Evolutionary conservation across 2,888 invertebrate species (phyloP).

Genomic region (Dolichopus griseipennis): DNA sequence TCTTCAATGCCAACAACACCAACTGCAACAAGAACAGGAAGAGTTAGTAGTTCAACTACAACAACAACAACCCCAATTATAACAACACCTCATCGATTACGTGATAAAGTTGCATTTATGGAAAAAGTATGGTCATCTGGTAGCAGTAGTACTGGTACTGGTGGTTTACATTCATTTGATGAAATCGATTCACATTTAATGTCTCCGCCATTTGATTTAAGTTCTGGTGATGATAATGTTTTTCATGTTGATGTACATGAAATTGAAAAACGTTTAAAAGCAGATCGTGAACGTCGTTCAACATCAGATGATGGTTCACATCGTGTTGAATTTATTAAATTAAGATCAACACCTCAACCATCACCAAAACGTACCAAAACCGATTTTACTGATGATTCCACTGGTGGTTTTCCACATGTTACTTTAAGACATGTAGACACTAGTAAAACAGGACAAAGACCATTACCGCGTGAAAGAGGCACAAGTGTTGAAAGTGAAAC

Average conservation of each 20-base stretch:
- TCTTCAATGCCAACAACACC: slow-evolving; percentile 9
- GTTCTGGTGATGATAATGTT: slow-evolving; percentile 31
- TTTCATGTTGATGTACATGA: slow-evolving; percentile 50
- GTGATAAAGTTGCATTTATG: slow-evolving; percentile 68
- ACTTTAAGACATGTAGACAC: slow-evolving; percentile 43
- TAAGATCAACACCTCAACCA: slow-evolving; percentile 50
- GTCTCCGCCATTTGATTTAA: slow-evolving; percentile 26
- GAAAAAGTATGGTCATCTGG: slow-evolving; percentile 66
- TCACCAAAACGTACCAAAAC: slow-evolving; percentile 42
- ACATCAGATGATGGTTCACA: slow-evolving; percentile 46
- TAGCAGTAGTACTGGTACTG: slow-evolving; percentile 15
- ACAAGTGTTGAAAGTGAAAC: slow-evolving; percentile 23
- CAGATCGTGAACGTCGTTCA: slow-evolving; percentile 48
- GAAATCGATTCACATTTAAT: slow-evolving; percentile 37
- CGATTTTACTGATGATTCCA: slow-evolving; percentile 29
- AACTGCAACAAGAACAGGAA: background rate
- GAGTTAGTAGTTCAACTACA: slow-evolving; percentile 21
- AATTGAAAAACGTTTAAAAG: slow-evolving; percentile 50
- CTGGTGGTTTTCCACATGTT: slow-evolving; percentile 35
- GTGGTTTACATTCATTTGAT: slow-evolving; percentile 32
- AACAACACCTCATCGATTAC: slow-evolving; percentile 46
- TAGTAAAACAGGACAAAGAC: slow-evolving; percentile 23
- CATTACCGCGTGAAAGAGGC: slow-evolving; percentile 20
- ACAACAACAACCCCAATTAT: slow-evolving; percentile 19
- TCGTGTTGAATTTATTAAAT: slow-evolving; percentile 52